Evolutionary conservation across 2,113 vertebrate species (phyloP).

Genomic region (Candoia aspera): DNA sequence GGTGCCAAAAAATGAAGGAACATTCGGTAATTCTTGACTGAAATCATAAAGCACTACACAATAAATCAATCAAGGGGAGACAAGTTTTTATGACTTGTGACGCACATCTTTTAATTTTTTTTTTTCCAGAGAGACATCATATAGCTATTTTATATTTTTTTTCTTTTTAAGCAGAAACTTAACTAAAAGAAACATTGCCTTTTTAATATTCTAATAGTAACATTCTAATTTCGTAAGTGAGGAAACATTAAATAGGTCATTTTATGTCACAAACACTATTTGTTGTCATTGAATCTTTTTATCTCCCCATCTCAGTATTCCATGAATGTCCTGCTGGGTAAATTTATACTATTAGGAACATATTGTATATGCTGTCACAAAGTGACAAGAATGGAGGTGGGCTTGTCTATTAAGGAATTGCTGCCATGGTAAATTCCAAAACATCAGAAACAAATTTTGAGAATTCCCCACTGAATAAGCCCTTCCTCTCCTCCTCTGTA

Average conservation of each 20-base stretch:
- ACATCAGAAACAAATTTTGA: neutral
- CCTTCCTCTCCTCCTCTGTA: neutral
- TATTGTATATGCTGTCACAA: neutral
- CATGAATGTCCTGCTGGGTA: neutral
- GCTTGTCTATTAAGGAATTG: neutral
- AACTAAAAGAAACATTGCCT: conserved; percentile 30
- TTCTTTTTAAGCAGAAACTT: neutral
- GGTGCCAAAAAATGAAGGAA: neutral
- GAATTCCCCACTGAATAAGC: neutral
- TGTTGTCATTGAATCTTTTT: neutral
- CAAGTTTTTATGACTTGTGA: neutral
- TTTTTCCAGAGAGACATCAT: neutral
- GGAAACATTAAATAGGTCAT: conserved; percentile 34
- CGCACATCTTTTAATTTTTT: neutral
- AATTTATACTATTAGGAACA: neutral
- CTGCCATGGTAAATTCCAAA: neutral
- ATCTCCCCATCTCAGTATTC: neutral
- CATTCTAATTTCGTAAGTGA: conserved; percentile 42
- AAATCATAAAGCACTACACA: neutral
- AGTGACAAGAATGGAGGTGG: neutral
- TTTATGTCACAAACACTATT: conserved; percentile 19
- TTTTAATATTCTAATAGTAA: conserved; percentile 28
- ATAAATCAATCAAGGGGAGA: neutral
- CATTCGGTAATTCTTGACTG: neutral
- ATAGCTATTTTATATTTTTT: neutral